Conservation (phyloP, 2,888 invertebrate species). For the Acanthosoma haemorrhoidale region DNA sequence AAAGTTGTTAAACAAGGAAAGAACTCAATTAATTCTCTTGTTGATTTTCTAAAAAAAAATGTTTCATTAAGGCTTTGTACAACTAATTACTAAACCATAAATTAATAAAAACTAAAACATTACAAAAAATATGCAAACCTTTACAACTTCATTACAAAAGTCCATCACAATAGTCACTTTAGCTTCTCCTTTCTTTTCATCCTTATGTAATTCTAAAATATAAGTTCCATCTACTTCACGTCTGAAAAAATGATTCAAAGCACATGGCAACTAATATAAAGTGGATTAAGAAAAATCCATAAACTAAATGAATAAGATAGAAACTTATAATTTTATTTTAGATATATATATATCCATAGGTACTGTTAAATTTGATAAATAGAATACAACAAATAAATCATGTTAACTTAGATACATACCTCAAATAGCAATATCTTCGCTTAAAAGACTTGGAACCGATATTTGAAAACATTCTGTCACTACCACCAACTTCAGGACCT, state of each 20-base stretch:
- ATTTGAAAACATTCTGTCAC: constrained; percentile 84
- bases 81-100: too few species aligned
- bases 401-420: constrained; percentile 39
- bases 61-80: too few species aligned
- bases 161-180: constrained; percentile 91
- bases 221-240: constrained; percentile 88
- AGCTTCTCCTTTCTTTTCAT: constrained; percentile 84
- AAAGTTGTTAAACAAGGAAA: too few species aligned
- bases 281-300: not conserved
- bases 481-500: constrained; percentile 83
- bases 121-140: too few species aligned
- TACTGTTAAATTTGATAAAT: not conserved
- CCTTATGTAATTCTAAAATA: constrained; percentile 86
- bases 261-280: not conserved
- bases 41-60: too few species aligned
- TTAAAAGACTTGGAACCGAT: constrained; percentile 91
- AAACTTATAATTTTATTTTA: not conserved
- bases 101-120: too few species aligned
- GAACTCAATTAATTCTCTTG: too few species aligned
- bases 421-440: constrained; percentile 79
- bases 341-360: not conserved
- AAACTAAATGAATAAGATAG: not conserved
- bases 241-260: constrained; percentile 45
- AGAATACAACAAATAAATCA: not conserved
- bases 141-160: constrained; percentile 82